These are phyloP conservation scores for human DNA, from an alignment of 2,113 vertebrate genomes.

Conservation along the genomic window DNA sequence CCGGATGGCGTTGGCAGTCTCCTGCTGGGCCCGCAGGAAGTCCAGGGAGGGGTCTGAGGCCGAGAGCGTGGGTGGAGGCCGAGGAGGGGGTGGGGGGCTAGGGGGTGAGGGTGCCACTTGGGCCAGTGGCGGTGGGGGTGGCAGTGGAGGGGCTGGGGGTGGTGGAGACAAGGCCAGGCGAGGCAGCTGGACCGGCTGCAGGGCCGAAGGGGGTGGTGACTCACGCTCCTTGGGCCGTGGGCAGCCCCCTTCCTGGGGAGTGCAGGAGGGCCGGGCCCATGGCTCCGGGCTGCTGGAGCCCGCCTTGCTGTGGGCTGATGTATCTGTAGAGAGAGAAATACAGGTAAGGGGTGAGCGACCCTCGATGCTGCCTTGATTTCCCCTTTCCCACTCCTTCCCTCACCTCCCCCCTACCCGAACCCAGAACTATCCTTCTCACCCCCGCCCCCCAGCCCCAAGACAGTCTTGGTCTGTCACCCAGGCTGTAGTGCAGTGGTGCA, in stretches of 20 bases:
- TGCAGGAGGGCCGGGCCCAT: slow-evolving; percentile 68
- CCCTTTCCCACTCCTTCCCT: neutral
- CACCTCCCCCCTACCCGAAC: neutral
- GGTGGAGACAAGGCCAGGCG: slow-evolving; percentile 71
- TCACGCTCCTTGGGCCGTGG: slow-evolving; percentile 77
- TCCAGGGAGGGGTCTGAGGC: slow-evolving; percentile 76
- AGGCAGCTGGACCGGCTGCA: slow-evolving; percentile 68
- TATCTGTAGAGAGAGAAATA: slow-evolving; percentile 68
- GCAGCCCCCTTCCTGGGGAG: slow-evolving; percentile 61
- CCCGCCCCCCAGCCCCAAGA: too few relatives aligned
- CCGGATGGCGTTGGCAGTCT: slow-evolving; percentile 80
- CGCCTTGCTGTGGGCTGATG: slow-evolving; percentile 56
- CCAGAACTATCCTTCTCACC: too few relatives aligned
- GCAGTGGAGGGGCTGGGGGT: slow-evolving; percentile 54
- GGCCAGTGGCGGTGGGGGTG: neutral
- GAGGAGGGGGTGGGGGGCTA: neutral
- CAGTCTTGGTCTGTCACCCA: too few relatives aligned
- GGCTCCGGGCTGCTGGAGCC: slow-evolving; percentile 76
- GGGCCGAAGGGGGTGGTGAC: slow-evolving; percentile 70
- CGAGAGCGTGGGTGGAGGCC: neutral
- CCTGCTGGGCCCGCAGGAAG: slow-evolving; percentile 81
- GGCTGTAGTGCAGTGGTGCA: too few relatives aligned
- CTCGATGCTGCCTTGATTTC: neutral
- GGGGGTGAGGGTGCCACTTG: slow-evolving; percentile 58
- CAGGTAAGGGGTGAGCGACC: neutral